A percentile compares a stretch with the other conserved stretches of the same genome.
These are phyloP conservation scores for Oncorhynchus clarkii DNA, from an alignment of 2,113 vertebrate genomes.

Conservation along the genomic window DNA sequence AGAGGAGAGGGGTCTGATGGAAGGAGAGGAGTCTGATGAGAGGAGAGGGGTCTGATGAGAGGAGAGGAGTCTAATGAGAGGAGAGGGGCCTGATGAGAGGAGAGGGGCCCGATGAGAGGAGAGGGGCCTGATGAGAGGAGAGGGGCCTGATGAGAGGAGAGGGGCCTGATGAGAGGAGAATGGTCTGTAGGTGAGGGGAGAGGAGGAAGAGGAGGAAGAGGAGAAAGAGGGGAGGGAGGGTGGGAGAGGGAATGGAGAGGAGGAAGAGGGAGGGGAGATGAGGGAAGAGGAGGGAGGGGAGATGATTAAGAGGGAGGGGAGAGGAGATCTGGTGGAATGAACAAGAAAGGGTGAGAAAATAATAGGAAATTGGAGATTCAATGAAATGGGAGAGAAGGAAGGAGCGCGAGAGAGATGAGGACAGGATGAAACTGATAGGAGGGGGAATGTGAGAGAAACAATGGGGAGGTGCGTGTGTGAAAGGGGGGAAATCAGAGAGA, in stretches of 20 bases:
- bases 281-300: neutral
- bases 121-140: neutral
- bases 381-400: slow-evolving; percentile 4
- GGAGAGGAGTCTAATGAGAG: no score
- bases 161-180: neutral
- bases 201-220: neutral
- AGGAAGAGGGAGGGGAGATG: slow-evolving; percentile 83
- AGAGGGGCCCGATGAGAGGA: no score
- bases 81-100: no score
- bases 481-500: neutral
- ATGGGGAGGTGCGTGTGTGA: neutral
- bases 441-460: neutral
- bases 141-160: slow-evolving; percentile 15
- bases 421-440: neutral
- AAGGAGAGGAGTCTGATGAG: neutral
- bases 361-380: neutral
- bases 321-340: neutral
- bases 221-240: slow-evolving; percentile 15
- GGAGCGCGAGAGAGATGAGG: neutral
- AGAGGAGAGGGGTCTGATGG: neutral
- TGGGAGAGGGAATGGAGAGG: neutral
- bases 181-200: slow-evolving; percentile 7
- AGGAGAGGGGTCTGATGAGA: neutral
- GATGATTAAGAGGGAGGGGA: slow-evolving; percentile 1
- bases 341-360: neutral